A percentile compares a stretch with the other conserved stretches of the same genome.
Conservation (phyloP, 2,797 vertebrate species). For the Saxicola maurus region DNA sequence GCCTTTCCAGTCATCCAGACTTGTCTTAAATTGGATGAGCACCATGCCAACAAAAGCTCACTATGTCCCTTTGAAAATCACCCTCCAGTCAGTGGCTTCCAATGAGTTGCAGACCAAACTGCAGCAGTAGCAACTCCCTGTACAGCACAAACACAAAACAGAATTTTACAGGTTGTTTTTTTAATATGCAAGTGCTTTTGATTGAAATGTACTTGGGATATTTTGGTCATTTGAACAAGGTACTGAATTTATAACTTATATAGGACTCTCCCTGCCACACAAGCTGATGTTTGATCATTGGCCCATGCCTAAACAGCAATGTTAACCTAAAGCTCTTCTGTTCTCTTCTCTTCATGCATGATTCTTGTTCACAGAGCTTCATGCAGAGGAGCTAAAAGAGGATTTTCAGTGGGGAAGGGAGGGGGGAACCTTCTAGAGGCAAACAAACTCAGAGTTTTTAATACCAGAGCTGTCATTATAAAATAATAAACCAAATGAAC, state of each 20-base stretch:
- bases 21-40: neutral
- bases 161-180: neutral
- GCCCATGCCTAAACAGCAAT: neutral
- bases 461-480: neutral
- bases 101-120: neutral
- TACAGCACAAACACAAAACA: neutral
- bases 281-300: constrained; percentile 18
- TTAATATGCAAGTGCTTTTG: neutral
- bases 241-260: neutral
- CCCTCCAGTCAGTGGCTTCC: neutral
- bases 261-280: neutral
- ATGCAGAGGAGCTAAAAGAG: neutral
- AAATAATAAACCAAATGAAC: constrained; percentile 1
- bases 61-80: neutral
- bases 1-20: neutral
- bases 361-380: constrained; percentile 17
- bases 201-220: neutral
- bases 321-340: neutral
- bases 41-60: neutral
- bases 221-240: neutral
- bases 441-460: neutral
- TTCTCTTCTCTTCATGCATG: constrained; percentile 22
- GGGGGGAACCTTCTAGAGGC: neutral
- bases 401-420: neutral
- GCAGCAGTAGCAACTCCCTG: neutral